These are phyloP conservation scores for Sebastes baramenuke DNA, from an alignment of 2,797 vertebrate genomes.

Conservation along the genomic window DNA sequence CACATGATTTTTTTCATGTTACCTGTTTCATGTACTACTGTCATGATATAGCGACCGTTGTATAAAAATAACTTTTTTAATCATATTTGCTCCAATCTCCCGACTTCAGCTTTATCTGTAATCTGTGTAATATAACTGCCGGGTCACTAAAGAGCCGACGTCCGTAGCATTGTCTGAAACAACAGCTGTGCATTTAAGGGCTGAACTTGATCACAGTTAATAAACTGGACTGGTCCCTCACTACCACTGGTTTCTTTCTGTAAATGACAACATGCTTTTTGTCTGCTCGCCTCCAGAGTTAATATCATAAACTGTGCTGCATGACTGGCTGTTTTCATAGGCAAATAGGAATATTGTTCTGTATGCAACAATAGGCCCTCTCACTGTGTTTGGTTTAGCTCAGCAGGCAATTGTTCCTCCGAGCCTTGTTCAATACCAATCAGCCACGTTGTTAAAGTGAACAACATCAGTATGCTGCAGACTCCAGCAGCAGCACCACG, in stretches of 20 bases:
- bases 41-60: accelerated
- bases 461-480: constrained; percentile 56
- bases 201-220: no score
- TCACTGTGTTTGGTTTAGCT: constrained; percentile 13
- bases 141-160: no score
- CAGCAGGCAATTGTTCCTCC: constrained; percentile 45
- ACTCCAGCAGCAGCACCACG: not conserved
- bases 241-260: not conserved
- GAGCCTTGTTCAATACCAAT: constrained; percentile 52
- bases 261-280: not conserved
- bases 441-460: constrained; percentile 46
- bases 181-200: no score
- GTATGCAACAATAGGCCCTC: not conserved
- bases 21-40: no score
- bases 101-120: no score
- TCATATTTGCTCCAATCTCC: no score
- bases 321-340: constrained; percentile 19
- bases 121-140: no score
- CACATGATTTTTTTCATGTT: no score
- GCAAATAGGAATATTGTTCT: constrained; percentile 27
- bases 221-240: not conserved
- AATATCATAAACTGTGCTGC: constrained; percentile 12
- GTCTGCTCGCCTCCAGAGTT: constrained; percentile 6
- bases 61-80: no score
- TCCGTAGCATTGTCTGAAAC: no score